Base-by-base conservation (phyloP, 2,113 vertebrate species). In the Micronycteris hirsuta region DNA sequence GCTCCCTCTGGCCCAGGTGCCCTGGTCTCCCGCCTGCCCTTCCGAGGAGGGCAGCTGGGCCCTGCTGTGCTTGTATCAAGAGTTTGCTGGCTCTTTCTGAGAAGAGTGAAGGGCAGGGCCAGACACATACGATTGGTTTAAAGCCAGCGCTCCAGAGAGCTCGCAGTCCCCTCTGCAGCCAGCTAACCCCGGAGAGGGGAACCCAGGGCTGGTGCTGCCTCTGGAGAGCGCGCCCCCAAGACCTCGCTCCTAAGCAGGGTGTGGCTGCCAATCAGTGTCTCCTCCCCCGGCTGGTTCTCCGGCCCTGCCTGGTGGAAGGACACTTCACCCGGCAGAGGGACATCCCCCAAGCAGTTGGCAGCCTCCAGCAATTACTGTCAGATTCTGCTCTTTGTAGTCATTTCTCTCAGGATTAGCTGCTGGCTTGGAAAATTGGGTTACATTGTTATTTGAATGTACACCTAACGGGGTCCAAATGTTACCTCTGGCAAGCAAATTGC, bases 41-140 rank as follows among this genome's bases (percentile, higher is more conserved):
- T 47, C 0, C 1, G 33, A 71, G 36, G 38, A 24, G 10, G 65
- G n/a, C 63, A 15, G 12, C 33, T 67, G 24, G 7, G 28, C 63
- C 76, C 45, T 43, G 43, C 54, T 86, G 56, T 94, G 67, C 97
- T 61, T 71, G 38, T 85, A 33, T 45, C 80, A 92, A 99, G 98
- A 97, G 56, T 98, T 98, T 98, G 97, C 98, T 83, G 93, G 98
- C 74, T 97, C 78, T 93, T 94, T 97, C 24, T 71, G 98, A 71
- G 98, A 98, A 94, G 96, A 98, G 78, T 98, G 93, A 5, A 98
- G 98, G 87, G 94, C 87, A 24, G 98, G 98, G 94, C 92, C 98
- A 95, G 95, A 89, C 13, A 92, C 97, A 88, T 38, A 80, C 12
- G 98, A 97, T 91, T 98, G 7, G 5, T 22, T 99, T 47, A 98